These are phyloP conservation scores for Meriones unguiculatus DNA, from an alignment of 2,113 vertebrate genomes.

Conservation along the genomic window DNA sequence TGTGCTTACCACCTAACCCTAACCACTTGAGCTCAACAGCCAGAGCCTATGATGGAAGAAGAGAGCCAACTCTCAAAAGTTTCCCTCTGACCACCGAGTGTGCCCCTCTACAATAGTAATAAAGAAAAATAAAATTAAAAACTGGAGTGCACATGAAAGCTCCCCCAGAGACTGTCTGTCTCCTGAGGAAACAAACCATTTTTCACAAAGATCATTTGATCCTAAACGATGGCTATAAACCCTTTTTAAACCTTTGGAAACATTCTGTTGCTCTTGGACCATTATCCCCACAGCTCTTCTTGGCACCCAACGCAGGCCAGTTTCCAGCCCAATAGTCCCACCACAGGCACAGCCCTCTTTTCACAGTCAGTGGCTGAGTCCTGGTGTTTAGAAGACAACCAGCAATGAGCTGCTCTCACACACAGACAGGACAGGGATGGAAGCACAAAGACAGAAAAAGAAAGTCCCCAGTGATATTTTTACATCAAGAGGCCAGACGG, in stretches of 20 bases:
- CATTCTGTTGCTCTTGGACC: background rate
- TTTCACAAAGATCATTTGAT: background rate
- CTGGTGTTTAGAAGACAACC: rapidly evolving
- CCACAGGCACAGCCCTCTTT: background rate
- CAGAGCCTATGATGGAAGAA: background rate
- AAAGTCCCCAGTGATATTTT: background rate
- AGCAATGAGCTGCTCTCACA: rapidly evolving
- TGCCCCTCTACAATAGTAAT: background rate
- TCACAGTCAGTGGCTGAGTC: background rate
- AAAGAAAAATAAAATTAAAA: background rate
- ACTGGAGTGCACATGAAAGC: background rate
- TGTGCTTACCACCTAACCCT: background rate
- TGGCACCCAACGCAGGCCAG: background rate
- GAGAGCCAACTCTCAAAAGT: background rate
- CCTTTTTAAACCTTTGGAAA: background rate
- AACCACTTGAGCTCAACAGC: background rate
- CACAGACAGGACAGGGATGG: background rate
- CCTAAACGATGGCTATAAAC: background rate
- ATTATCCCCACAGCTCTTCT: background rate
- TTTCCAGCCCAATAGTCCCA: background rate
- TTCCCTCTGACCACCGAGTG: background rate
- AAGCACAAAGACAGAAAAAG: background rate
- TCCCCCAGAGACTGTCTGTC: background rate
- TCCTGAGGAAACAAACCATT: background rate
- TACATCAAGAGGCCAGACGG: background rate